phyloP scores from a whole-genome alignment of 1,140 invertebrate genomes.

The Melanaphis sacchari region DNA sequence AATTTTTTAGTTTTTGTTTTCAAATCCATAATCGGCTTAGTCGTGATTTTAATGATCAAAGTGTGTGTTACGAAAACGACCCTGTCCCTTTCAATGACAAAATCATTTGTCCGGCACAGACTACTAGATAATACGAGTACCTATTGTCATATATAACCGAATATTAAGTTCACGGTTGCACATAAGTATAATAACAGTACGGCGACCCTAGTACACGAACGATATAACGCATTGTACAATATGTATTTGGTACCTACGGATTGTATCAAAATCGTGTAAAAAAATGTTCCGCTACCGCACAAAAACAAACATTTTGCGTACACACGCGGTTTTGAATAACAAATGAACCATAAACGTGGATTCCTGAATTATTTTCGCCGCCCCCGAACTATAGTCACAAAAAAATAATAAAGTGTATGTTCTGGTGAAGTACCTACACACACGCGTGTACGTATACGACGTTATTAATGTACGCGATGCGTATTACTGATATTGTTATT shows the following conservation, averaged over 20 bases:
- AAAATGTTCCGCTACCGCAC: neutral
- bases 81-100: neutral
- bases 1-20: no score
- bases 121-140: neutral
- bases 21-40: no score
- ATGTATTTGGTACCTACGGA: neutral
- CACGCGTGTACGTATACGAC: neutral
- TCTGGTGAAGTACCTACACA: neutral
- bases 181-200: neutral
- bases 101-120: neutral
- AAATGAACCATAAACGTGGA: neutral
- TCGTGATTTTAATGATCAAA: neutral
- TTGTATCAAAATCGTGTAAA: neutral
- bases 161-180: neutral
- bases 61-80: neutral
- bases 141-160: neutral
- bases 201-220: neutral
- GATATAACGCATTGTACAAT: neutral
- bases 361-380: neutral
- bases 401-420: neutral
- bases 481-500: neutral
- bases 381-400: neutral
- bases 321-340: neutral
- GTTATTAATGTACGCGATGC: neutral
- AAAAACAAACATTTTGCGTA: neutral